Conservation (phyloP, 1,140 invertebrate species). For the Brachionus manjavacas region DNA sequence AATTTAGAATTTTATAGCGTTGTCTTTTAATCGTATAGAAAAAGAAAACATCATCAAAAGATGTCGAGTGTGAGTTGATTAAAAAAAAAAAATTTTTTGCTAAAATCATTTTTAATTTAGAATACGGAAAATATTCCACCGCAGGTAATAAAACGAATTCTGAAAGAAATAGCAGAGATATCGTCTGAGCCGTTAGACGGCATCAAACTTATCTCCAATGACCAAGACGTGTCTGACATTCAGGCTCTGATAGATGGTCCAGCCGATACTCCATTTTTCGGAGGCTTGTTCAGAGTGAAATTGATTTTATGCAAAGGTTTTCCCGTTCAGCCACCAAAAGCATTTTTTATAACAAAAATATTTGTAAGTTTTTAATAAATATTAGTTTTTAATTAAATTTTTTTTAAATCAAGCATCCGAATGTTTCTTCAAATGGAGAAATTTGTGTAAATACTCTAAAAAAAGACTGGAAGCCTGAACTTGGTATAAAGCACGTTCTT, state of each 20-base stretch:
- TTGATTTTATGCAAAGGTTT: slow-evolving; percentile 85
- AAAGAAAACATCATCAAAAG: neutral
- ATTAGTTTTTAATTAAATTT: neutral
- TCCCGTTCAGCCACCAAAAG: slow-evolving; percentile 84
- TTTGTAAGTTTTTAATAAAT: slow-evolving; percentile 60
- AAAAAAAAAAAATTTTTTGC: neutral
- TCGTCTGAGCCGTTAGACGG: slow-evolving; percentile 75
- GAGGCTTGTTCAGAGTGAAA: slow-evolving; percentile 70
- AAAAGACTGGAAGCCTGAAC: slow-evolving; percentile 89
- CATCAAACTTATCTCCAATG: slow-evolving; percentile 77
- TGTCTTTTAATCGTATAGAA: neutral
- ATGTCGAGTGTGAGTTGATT: slow-evolving; percentile 9
- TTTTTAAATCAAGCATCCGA: slow-evolving; percentile 67
- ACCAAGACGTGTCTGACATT: slow-evolving; percentile 84
- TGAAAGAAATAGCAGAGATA: slow-evolving; percentile 75
- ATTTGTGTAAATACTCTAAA: slow-evolving; percentile 96
- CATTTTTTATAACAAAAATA: slow-evolving; percentile 89
- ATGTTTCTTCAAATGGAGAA: slow-evolving; percentile 86
- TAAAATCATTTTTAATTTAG: neutral
- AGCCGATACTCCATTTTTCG: slow-evolving; percentile 58
- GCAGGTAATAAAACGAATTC: slow-evolving; percentile 78
- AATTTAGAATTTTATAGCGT: neutral
- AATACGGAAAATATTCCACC: slow-evolving; percentile 88
- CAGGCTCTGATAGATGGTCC: slow-evolving; percentile 83
- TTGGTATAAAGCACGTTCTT: slow-evolving; percentile 90